Evolutionary conservation across 2,888 invertebrate genomes (phyloP), one percentile per base, ranked within the genome.

Genomic region (Gymnocheta viridis): DNA sequence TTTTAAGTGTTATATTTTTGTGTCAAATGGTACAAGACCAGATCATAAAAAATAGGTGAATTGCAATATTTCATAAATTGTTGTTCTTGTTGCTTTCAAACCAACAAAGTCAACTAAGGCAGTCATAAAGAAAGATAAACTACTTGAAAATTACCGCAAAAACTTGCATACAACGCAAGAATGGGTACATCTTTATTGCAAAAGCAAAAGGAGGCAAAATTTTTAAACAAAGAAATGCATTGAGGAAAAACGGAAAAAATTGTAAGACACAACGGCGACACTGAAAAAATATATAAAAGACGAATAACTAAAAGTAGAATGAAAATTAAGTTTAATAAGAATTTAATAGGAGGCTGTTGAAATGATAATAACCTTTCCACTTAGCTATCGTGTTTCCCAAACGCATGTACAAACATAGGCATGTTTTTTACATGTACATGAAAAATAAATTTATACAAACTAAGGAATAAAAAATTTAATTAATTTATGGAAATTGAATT

Each of bases 341-440:
- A 78, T 73, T 69, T 78, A 82, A 78, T 82, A 74, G 78, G 54
- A 69, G 54, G 49, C 82, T 49, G 69, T 73, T 78, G 62, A 67
- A 51, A 69, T 78, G 78, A 78, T 82, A 66, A 70, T 24, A 78
- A 78, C 73, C 77, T 54, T 73, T 51, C 19, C 35, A 24, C 17
- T 56, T 78, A 32, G n/a, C n/a, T n/a, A n/a, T 9, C 24, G 24
- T 32, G 32, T 47, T 44, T 1, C 12, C 27, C 6, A n/a, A n/a
- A 12, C 22, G 22, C 12, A 12, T 56, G 29, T n/a, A n/a, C n/a
- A n/a, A n/a, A n/a, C n/a, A n/a, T n/a, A n/a, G n/a, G n/a, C n/a
- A n/a, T n/a, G n/a, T n/a, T n/a, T n/a, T n/a, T n/a, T n/a, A n/a
- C 19, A 19, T 19, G 17, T 5, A 1, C 14, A n/a, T 12, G 12